Conservation (phyloP, 2,888 invertebrate species). For the Drosophila villosipedis region DNA sequence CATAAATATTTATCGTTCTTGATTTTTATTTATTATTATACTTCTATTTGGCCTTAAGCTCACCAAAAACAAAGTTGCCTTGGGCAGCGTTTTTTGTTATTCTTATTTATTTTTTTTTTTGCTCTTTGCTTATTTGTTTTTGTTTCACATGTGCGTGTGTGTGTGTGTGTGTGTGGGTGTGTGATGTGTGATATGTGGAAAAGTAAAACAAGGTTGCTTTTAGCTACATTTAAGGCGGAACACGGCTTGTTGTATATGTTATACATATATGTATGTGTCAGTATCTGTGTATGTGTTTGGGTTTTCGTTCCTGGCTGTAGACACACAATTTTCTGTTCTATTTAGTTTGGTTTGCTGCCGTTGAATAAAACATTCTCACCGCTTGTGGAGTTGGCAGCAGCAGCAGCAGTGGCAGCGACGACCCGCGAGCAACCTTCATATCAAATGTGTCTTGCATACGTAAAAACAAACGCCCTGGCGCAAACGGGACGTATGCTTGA, state of each 20-base stretch:
- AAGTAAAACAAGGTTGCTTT: constrained; percentile 37
- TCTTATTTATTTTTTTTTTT: constrained; percentile 33
- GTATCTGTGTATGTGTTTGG: constrained; percentile 27
- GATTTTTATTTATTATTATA: constrained; percentile 53
- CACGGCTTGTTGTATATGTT: constrained; percentile 32
- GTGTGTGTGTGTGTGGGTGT: constrained; percentile 21
- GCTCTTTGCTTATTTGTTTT: constrained; percentile 44
- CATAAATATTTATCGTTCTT: constrained; percentile 54
- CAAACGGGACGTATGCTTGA: constrained; percentile 72
- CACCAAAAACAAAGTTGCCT: constrained; percentile 14
- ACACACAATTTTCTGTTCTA: constrained; percentile 78
- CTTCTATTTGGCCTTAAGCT: constrained; percentile 40
- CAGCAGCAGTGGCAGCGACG: constrained; percentile 38
- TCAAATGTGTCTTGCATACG: constrained; percentile 70
- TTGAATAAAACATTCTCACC: constrained; percentile 83
- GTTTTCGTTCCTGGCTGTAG: constrained; percentile 42
- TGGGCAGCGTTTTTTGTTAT: constrained; percentile 32
- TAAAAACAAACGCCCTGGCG: constrained; percentile 43
- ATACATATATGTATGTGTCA: constrained; percentile 16
- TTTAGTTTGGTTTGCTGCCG: constrained; percentile 81
- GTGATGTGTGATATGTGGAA: constrained; percentile 25
- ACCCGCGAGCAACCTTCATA: constrained; percentile 78
- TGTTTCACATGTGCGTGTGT: constrained; percentile 24
- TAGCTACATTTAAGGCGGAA: constrained; percentile 46
- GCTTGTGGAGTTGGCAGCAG: constrained; percentile 66